Evolutionary conservation across 2,888 invertebrate genomes (phyloP).

Genomic region (Idaea straminata): DNA sequence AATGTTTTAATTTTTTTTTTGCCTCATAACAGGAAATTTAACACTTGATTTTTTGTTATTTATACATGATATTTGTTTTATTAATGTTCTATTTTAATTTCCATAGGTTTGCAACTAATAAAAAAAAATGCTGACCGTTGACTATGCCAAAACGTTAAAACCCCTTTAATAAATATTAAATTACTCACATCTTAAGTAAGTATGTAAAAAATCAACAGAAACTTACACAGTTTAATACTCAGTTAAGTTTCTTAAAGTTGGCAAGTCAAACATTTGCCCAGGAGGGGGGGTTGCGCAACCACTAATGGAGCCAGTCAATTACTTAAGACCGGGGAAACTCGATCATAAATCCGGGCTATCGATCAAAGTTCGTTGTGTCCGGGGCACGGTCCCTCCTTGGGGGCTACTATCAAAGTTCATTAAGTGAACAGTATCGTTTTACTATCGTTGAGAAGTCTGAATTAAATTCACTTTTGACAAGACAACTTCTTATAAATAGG

Average conservation of each 20-base stretch:
- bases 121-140: too few species aligned
- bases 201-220: not conserved
- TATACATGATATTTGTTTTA: too few species aligned
- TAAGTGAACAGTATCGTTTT: not conserved
- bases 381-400: slow-evolving; percentile 31
- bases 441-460: slow-evolving; percentile 10
- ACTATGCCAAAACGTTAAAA: too few species aligned
- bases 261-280: slow-evolving; percentile 39
- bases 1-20: too few species aligned
- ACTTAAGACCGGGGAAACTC: slow-evolving; percentile 73
- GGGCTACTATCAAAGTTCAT: slow-evolving; percentile 9
- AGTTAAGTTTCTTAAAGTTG: not conserved
- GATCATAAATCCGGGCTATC: slow-evolving; percentile 74
- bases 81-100: too few species aligned
- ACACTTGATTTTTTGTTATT: too few species aligned
- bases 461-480: too few species aligned
- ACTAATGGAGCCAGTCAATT: slow-evolving; percentile 77
- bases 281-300: slow-evolving; percentile 36
- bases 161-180: too few species aligned
- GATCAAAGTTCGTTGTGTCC: slow-evolving; percentile 70
- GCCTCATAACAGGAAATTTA: too few species aligned
- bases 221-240: not conserved
- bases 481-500: too few species aligned
- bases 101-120: too few species aligned
- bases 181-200: not conserved